Percentiles rank a stretch among this genome's conserved stretches.
Conservation (phyloP, 2,797 vertebrate species). For the Etheostoma perlongum region DNA sequence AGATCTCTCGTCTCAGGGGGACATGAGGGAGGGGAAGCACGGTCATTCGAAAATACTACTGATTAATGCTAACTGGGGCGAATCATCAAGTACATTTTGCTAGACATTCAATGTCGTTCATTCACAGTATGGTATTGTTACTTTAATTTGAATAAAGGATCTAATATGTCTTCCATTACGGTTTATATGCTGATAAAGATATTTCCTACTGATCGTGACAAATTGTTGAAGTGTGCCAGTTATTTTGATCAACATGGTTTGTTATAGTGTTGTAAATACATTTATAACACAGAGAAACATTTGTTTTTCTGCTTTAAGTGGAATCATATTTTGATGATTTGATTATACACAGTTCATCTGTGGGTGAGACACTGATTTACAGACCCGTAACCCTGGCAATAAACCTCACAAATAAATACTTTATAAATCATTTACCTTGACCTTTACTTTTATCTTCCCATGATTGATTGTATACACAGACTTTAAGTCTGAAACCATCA, state of each 20-base stretch:
- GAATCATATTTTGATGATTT: background rate
- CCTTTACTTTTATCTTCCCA: slow-evolving; percentile 16
- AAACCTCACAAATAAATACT: slow-evolving; percentile 50
- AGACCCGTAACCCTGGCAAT: slow-evolving; percentile 17
- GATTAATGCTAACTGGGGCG: too few species aligned
- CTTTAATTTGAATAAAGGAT: background rate
- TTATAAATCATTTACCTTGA: slow-evolving; percentile 12
- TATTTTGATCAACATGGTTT: too few species aligned
- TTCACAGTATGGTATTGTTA: background rate
- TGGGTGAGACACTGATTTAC: slow-evolving; percentile 41
- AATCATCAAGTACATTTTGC: too few species aligned
- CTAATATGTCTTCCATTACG: too few species aligned
- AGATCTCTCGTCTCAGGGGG: too few species aligned
- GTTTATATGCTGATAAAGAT: background rate
- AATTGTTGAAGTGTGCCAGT: too few species aligned
- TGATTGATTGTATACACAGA: slow-evolving; percentile 11
- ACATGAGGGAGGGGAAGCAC: too few species aligned
- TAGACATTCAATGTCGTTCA: background rate
- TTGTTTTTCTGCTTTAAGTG: background rate
- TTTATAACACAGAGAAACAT: too few species aligned
- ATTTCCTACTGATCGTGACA: background rate
- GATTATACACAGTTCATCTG: slow-evolving; percentile 42
- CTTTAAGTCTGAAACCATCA: slow-evolving; percentile 12
- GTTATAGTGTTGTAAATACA: too few species aligned
- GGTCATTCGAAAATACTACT: too few species aligned